Evolutionary conservation across 2,113 vertebrate genomes (phyloP), one percentile per base, ranked within the genome.

Genomic region (Sphyrna mokarran): DNA sequence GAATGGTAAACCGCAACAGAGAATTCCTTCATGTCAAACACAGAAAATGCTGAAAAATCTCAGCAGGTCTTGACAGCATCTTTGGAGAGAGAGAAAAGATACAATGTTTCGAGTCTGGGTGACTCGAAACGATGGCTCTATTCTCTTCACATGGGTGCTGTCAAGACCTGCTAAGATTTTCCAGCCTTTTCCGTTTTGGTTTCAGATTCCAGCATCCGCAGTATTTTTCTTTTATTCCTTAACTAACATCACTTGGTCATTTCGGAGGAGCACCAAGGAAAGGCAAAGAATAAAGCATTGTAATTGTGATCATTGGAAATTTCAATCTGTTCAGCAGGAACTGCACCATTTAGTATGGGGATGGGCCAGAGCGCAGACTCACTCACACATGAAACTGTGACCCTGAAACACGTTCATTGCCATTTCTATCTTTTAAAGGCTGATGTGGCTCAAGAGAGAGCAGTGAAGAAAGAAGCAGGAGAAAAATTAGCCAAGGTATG

Each of bases 401-500:
- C 96, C 66, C 3, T 40, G 96, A 78, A 96, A 58, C 6, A 43
- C 22, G 54, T 48, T 29, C 26, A 83, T n/a, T 87, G 13, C 5
- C 22, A 70, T 43, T 37, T 95, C 43, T 95, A 43, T 43, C 58
- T 66, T 54, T 95, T 70, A 43, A 96, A 99, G 99, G 98, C 98
- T 96, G 99, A 99, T 96, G 98, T 98, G n/a, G 96, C 98, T 94
- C 98, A 99, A 94, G 98, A 99, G 89, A 97, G 98, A 76, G 98
- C 97, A 96, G 98, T 99, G 96, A 99, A 98, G 96, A 98, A 98
- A 96, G 99, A 99, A 96, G 98, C 99, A 0, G 99, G 98, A 1
- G 99, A 99, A 97, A 98, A 98, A 96, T 97, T 99, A 69, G 99
- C 99, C 95, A 99, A 99, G 98, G 99, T 99, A 96, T 72, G 96